A percentile compares a stretch with the other conserved stretches of the same genome.
These are phyloP conservation scores for Aulostomus chinensis DNA, from an alignment of 2,797 vertebrate species.

Conservation along the genomic window DNA sequence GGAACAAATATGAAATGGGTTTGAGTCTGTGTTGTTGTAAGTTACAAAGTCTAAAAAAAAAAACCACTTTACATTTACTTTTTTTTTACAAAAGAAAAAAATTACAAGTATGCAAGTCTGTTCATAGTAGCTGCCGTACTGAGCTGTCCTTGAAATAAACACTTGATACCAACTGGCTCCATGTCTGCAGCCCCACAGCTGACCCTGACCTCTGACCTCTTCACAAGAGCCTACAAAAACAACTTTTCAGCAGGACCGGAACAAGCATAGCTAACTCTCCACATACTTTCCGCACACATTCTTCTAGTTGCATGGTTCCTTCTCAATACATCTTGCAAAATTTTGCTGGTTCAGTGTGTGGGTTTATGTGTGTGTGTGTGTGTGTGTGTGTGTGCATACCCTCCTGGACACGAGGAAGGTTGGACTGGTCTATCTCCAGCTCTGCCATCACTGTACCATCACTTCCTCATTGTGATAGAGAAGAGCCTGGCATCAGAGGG, in stretches of 20 bases:
- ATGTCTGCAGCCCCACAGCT: slow-evolving; percentile 16
- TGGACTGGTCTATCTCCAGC: slow-evolving; percentile 82
- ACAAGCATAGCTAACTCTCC: no score
- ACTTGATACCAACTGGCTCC: slow-evolving; percentile 2
- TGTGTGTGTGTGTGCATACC: slow-evolving; percentile 51
- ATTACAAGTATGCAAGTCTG: no score
- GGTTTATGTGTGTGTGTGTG: neutral
- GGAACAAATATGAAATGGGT: neutral
- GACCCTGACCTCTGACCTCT: slow-evolving; percentile 36
- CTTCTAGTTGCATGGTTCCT: neutral
- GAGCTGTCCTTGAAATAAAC: slow-evolving; percentile 3
- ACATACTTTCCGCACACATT: neutral
- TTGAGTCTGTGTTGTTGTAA: no score
- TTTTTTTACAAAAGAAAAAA: no score
- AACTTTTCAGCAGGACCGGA: slow-evolving; percentile 8
- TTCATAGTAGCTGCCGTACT: neutral
- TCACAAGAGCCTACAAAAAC: slow-evolving; percentile 9
- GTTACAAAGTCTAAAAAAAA: no score
- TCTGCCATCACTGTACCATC: slow-evolving; percentile 75
- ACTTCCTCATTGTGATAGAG: slow-evolving; percentile 53
- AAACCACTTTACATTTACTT: no score
- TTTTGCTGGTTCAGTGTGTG: neutral
- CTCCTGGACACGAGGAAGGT: slow-evolving; percentile 80
- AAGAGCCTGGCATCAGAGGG: slow-evolving; percentile 20
- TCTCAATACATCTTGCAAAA: neutral